Evolutionary conservation across 2,888 invertebrate species (phyloP).

Genomic region (Eristalis arbustorum): DNA sequence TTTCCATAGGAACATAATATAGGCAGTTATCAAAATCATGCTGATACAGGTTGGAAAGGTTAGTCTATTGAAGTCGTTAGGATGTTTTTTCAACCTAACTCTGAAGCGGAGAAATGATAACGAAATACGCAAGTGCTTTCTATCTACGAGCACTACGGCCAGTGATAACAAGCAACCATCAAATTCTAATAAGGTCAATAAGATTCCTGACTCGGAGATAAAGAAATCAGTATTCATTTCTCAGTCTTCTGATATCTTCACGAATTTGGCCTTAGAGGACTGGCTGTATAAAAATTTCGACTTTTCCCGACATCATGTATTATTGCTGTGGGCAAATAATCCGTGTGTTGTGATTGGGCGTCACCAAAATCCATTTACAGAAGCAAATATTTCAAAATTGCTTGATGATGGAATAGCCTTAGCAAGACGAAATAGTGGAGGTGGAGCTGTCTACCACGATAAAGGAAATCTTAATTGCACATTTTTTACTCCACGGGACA

Average conservation of each 20-base stretch:
- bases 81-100: constrained; percentile 28
- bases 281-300: constrained; percentile 95
- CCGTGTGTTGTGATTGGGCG: constrained; percentile 97
- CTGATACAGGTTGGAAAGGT: constrained; percentile 55
- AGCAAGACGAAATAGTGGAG: constrained; percentile 95
- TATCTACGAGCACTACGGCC: constrained; percentile 49
- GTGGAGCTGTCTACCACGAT: constrained; percentile 98
- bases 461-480: constrained; percentile 95
- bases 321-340: constrained; percentile 95
- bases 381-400: constrained; percentile 89
- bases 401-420: constrained; percentile 86
- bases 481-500: constrained; percentile 91
- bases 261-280: constrained; percentile 97
- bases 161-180: constrained; percentile 76
- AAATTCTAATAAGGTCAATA: constrained; percentile 53
- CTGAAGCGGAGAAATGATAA: constrained; percentile 29
- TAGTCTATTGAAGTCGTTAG: constrained; percentile 44
- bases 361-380: constrained; percentile 98
- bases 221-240: constrained; percentile 95
- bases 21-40: constrained; percentile 45
- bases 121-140: constrained; percentile 44
- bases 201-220: constrained; percentile 81
- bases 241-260: constrained; percentile 93
- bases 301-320: constrained; percentile 89
- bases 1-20: constrained; percentile 33